A percentile compares a stretch with the other conserved stretches of the same genome.
These are phyloP conservation scores for Maniola jurtina DNA, from an alignment of 1,140 invertebrate genomes.

Conservation along the genomic window DNA sequence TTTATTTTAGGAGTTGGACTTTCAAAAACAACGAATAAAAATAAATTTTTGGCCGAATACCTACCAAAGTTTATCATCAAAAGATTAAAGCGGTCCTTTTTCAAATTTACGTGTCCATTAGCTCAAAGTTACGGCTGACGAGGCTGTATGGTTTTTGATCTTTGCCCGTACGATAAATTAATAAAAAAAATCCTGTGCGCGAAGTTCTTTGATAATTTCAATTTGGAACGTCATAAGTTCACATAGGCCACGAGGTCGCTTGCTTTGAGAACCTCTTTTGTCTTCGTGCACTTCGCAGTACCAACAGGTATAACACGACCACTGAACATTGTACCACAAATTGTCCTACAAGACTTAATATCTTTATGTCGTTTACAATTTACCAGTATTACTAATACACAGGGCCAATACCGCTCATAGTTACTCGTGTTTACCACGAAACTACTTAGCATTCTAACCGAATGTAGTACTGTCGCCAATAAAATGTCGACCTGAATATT, in stretches of 20 bases:
- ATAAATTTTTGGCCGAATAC: neutral
- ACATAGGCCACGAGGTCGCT: conserved; percentile 44
- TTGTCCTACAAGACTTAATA: conserved; percentile 2
- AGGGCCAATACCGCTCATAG: conserved; percentile 45
- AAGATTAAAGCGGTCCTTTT: conserved; percentile 30
- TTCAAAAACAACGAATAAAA: too few species aligned
- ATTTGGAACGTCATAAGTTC: conserved; percentile 57
- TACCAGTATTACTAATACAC: conserved; percentile 34
- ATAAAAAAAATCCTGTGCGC: conserved; percentile 18
- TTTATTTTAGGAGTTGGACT: too few species aligned
- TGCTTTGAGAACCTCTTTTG: conserved; percentile 62
- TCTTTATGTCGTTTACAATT: conserved; percentile 30
- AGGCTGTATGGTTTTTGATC: neutral
- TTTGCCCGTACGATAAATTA: too few species aligned
- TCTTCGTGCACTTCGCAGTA: conserved; percentile 50
- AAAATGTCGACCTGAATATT: conserved; percentile 68
- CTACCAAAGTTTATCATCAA: conserved; percentile 13
- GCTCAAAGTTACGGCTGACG: neutral
- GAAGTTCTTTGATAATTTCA: conserved; percentile 53
- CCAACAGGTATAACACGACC: conserved; percentile 53
- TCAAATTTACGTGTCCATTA: conserved; percentile 41
- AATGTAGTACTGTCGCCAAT: conserved; percentile 64
- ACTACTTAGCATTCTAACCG: conserved; percentile 74
- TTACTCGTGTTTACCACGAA: conserved; percentile 65
- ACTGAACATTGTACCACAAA: conserved; percentile 30